phyloP scores from a whole-genome alignment of 2,113 vertebrate genomes.

The Eulemur rufifrons region DNA sequence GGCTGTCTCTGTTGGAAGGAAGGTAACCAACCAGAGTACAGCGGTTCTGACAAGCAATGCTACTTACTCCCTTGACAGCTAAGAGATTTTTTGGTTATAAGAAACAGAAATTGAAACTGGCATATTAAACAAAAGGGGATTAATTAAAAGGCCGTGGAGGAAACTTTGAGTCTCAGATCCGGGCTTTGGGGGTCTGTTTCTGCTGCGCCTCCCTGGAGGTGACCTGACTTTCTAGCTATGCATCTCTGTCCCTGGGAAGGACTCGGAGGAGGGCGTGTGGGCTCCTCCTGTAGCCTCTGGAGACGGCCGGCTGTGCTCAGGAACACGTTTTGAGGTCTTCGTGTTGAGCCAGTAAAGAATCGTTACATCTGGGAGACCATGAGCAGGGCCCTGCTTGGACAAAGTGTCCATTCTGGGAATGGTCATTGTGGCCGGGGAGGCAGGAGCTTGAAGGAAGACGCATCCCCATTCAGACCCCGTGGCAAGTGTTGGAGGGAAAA shows the following conservation, averaged over 20 bases:
- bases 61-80: background rate
- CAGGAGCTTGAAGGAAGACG: background rate
- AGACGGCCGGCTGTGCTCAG: background rate
- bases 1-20: background rate
- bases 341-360: background rate
- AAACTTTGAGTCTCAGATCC: background rate
- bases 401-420: background rate
- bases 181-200: background rate
- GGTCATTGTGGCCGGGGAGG: background rate
- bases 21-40: too few relatives aligned
- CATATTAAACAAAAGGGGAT: background rate
- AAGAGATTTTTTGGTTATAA: background rate
- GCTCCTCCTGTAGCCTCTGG: too few relatives aligned
- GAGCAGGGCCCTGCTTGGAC: background rate
- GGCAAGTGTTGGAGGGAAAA: background rate
- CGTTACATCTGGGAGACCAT: background rate
- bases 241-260: rapidly evolving
- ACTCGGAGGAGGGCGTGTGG: too few relatives aligned
- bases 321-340: background rate
- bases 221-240: background rate
- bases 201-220: rapidly evolving
- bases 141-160: background rate
- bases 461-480: background rate
- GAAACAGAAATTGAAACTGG: background rate
- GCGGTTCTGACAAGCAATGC: background rate